A percentile compares a stretch with the other conserved stretches of the same genome.
Evolutionary conservation across 1,140 invertebrate genomes (phyloP).

Genomic region (Pachyrhynchus sulphureomaculatus): DNA sequence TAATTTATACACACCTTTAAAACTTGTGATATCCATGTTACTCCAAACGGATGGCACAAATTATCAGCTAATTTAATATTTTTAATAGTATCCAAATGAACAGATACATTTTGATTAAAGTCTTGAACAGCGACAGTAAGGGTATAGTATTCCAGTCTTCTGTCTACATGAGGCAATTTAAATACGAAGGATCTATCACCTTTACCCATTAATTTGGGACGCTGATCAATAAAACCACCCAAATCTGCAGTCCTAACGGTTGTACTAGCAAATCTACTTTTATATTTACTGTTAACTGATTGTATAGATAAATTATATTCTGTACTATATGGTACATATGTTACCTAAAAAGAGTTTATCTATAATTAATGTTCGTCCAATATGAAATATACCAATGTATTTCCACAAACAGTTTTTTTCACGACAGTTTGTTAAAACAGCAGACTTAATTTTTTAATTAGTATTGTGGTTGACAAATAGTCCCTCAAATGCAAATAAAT

Average conservation of each 20-base stretch:
- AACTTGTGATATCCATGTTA: conserved; percentile 38
- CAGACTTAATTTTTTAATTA: too few species aligned
- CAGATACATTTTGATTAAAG: conserved; percentile 29
- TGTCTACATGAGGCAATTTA: conserved; percentile 33
- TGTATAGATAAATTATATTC: conserved; percentile 36
- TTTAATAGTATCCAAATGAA: conserved; percentile 19
- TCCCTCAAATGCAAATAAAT: too few species aligned
- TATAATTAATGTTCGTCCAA: too few species aligned
- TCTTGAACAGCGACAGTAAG: conserved; percentile 39
- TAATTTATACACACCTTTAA: too few species aligned
- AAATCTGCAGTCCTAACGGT: conserved; percentile 35
- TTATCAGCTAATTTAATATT: conserved; percentile 31
- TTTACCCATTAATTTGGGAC: conserved; percentile 32
- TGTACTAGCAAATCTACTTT: conserved; percentile 28
- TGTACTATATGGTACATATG: conserved; percentile 38
- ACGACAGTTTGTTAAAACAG: too few species aligned
- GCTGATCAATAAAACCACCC: conserved; percentile 40
- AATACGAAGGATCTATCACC: conserved; percentile 30
- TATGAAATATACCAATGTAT: too few species aligned
- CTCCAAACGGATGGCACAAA: conserved; percentile 37
- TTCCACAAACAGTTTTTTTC: too few species aligned
- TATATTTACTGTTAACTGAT: conserved; percentile 36
- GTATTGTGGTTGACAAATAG: too few species aligned
- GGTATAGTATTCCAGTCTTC: conserved; percentile 31
- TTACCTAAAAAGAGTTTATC: conserved; percentile 33